Evolutionary conservation across 2,797 vertebrate genomes (phyloP).

Genomic region (Rhinoraja longicauda): DNA sequence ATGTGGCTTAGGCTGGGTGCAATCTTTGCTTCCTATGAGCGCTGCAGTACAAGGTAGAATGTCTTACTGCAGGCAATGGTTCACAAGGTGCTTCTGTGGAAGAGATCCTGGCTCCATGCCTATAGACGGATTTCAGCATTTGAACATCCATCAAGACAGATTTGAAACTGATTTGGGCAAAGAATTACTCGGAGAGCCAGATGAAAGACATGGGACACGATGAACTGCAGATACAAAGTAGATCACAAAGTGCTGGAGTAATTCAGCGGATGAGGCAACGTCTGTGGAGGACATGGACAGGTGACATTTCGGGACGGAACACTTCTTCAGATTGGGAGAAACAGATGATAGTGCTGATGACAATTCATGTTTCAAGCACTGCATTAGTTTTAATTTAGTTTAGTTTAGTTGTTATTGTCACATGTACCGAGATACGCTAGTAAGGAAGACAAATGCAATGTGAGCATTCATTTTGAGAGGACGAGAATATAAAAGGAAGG

Average conservation of each 20-base stretch:
- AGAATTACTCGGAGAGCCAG: background rate
- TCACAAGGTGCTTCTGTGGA: background rate
- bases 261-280: no score
- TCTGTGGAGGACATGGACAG: no score
- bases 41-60: background rate
- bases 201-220: no score
- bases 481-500: no score
- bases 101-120: background rate
- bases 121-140: background rate
- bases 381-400: background rate
- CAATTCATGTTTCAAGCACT: background rate
- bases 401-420: no score
- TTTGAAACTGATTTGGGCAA: background rate
- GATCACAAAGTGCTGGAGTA: no score
- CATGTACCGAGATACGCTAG: no score
- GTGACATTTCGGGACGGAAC: no score
- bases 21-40: background rate
- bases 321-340: background rate
- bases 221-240: no score
- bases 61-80: constrained; percentile 12
- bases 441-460: no score
- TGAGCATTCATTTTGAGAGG: no score
- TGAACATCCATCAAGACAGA: background rate
- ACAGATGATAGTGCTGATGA: background rate
- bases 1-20: background rate